Evolutionary conservation across 2,888 invertebrate species (phyloP).

Genomic region (Caenorhabditis drosophilae): DNA sequence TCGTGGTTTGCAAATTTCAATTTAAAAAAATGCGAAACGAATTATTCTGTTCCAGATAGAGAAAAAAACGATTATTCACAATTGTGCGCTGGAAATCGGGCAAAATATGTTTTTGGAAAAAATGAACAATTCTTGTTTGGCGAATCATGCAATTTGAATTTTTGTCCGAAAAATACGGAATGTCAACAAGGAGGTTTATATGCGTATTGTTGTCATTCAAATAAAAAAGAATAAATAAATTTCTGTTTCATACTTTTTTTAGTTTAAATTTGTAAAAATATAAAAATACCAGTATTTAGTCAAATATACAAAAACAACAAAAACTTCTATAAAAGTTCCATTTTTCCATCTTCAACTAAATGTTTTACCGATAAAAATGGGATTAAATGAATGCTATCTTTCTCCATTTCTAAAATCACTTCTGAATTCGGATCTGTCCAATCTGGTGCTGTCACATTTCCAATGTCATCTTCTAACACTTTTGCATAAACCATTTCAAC

Average conservation of each 20-base stretch:
- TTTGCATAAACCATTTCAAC: constrained; percentile 48
- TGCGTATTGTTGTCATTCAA: constrained; percentile 22
- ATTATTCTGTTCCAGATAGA: too few relatives aligned
- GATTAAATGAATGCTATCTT: constrained; percentile 51
- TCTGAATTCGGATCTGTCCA: constrained; percentile 50
- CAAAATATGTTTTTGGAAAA: constrained; percentile 23
- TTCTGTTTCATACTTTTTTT: too few relatives aligned
- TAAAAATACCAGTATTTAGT: background rate
- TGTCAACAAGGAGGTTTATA: constrained; percentile 19
- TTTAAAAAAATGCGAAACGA: too few relatives aligned
- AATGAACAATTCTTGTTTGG: constrained; percentile 19
- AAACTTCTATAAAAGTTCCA: constrained; percentile 30
- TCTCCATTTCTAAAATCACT: constrained; percentile 42
- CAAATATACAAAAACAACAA: background rate
- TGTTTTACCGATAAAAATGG: constrained; percentile 49
- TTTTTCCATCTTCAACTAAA: constrained; percentile 41
- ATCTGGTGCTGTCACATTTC: constrained; percentile 48
- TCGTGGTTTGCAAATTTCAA: too few relatives aligned
- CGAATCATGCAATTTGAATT: constrained; percentile 11
- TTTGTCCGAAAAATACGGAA: constrained; percentile 9
- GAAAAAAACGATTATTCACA: constrained; percentile 20
- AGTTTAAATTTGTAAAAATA: background rate
- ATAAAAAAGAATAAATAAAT: too few relatives aligned
- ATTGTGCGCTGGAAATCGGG: constrained; percentile 19
- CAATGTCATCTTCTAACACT: constrained; percentile 46